These are phyloP conservation scores for Eudasyphora cyanicolor DNA, from an alignment of 2,888 invertebrate species.

Conservation along the genomic window DNA sequence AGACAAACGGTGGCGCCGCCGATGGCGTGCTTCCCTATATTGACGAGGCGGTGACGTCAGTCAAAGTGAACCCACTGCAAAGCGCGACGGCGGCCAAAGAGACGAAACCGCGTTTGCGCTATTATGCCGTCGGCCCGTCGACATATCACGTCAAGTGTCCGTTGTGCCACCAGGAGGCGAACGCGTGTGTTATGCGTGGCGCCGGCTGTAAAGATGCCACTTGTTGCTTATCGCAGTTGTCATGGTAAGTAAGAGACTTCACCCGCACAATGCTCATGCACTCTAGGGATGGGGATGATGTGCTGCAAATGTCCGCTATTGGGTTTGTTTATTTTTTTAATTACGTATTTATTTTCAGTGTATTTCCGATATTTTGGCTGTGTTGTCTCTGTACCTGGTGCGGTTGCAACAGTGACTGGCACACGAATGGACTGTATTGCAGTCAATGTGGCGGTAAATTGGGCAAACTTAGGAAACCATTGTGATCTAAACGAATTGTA, in stretches of 20 bases:
- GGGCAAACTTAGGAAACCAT: constrained; percentile 70
- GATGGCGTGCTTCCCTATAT: constrained; percentile 72
- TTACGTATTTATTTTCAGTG: constrained; percentile 63
- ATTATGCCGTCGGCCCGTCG: constrained; percentile 76
- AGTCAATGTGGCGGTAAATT: constrained; percentile 75
- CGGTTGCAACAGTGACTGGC: constrained; percentile 76
- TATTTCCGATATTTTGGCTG: constrained; percentile 75
- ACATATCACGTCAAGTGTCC: constrained; percentile 76
- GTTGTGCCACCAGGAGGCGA: constrained; percentile 73
- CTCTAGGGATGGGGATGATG: background rate
- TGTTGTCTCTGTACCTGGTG: constrained; percentile 76
- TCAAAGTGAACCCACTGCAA: constrained; percentile 58
- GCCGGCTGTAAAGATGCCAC: constrained; percentile 73
- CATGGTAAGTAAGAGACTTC: constrained; percentile 71
- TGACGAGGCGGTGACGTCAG: constrained; percentile 69
- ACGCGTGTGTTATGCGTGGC: constrained; percentile 75
- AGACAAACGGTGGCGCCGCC: constrained; percentile 37
- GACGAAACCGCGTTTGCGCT: constrained; percentile 69
- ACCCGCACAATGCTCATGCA: background rate
- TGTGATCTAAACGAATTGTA: constrained; percentile 28
- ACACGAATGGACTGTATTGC: constrained; percentile 74
- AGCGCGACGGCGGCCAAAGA: constrained; percentile 21
- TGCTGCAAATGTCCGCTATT: background rate
- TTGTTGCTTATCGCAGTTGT: constrained; percentile 74
- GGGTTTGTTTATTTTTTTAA: background rate